These are phyloP conservation scores for Patella pellucida DNA, from an alignment of 2,888 invertebrate species.

Conservation along the genomic window DNA sequence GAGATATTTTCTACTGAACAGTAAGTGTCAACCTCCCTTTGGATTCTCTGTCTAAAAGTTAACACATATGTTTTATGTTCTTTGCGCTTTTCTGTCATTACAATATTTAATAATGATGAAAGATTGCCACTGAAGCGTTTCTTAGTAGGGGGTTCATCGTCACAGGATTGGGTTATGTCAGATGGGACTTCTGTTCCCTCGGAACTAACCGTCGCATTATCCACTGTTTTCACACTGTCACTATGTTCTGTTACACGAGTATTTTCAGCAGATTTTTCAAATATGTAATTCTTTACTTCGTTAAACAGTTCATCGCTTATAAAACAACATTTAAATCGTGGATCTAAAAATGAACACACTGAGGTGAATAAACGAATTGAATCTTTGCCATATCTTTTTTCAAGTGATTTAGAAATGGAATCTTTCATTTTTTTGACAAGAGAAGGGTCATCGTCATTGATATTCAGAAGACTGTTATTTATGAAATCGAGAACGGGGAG, in stretches of 20 bases:
- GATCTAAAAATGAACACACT: background rate
- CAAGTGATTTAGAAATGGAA: background rate
- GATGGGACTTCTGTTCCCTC: background rate
- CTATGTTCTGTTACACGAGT: too few species aligned
- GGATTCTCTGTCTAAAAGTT: background rate
- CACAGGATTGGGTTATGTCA: background rate
- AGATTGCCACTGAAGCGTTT: background rate
- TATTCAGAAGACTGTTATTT: background rate
- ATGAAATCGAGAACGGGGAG: background rate
- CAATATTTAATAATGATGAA: background rate
- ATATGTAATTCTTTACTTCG: background rate
- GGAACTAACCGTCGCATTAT: background rate
- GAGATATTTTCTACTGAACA: background rate
- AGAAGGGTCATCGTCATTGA: background rate
- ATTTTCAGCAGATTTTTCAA: background rate
- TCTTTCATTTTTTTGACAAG: background rate
- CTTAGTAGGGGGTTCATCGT: background rate
- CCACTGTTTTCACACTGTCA: background rate
- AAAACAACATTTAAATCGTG: background rate
- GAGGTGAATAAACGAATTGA: background rate
- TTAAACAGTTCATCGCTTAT: background rate
- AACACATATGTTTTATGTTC: background rate
- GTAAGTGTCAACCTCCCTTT: background rate
- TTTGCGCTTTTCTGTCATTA: background rate
- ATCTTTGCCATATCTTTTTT: background rate